Conservation (phyloP, 1,140 invertebrate genomes). For the Bilobella aurantiaca region DNA sequence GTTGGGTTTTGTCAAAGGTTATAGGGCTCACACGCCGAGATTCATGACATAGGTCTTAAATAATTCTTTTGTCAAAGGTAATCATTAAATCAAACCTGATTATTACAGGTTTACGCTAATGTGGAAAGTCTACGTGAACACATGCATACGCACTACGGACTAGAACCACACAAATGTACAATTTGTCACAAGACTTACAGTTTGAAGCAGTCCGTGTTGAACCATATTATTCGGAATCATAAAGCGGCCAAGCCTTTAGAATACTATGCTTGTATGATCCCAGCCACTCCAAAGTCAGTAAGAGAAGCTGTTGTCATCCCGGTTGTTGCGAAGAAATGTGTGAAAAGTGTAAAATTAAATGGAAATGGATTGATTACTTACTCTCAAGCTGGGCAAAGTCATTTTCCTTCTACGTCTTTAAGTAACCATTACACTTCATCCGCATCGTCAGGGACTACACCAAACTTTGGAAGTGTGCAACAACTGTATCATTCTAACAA, state of each 20-base stretch:
- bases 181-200: constrained; percentile 3
- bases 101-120: background rate
- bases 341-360: background rate
- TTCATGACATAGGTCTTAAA: no score
- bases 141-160: constrained; percentile 3
- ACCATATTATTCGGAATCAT: background rate
- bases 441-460: background rate
- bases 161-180: constrained; percentile 1
- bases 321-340: no score
- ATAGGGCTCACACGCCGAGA: no score
- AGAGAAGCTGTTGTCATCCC: no score
- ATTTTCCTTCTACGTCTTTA: no score
- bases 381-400: background rate
- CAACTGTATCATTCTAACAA: background rate
- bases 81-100: background rate
- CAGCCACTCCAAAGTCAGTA: background rate
- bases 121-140: constrained; percentile 3
- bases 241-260: background rate
- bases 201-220: background rate
- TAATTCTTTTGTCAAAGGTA: no score
- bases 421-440: no score
- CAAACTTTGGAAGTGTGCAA: background rate
- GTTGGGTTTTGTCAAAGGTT: no score
- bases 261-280: background rate
- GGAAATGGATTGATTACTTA: no score